A percentile compares a stretch with the other conserved stretches of the same genome.
Conservation (phyloP, 2,797 vertebrate species). For the Catamblyrhynchus diadema region DNA sequence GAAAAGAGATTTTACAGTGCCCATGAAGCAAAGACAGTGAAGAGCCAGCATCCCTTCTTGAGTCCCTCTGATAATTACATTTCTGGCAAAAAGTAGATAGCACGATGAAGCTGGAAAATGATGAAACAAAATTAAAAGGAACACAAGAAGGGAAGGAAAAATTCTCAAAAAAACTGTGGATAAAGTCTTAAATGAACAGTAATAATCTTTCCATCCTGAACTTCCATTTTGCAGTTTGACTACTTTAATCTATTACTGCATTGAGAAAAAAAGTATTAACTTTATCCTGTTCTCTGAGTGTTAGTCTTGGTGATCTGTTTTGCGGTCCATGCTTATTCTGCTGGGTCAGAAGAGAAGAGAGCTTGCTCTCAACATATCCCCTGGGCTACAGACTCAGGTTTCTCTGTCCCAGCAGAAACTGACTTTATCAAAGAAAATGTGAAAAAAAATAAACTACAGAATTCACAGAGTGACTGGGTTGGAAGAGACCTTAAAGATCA, state of each 20-base stretch:
- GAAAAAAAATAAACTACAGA: neutral
- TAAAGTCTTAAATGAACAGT: neutral
- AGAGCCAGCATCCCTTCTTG: neutral
- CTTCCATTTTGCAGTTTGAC: neutral
- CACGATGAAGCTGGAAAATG: neutral
- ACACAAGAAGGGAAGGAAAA: neutral
- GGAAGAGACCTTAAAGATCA: neutral
- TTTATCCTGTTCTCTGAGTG: neutral
- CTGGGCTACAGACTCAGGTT: neutral
- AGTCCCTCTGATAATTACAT: neutral
- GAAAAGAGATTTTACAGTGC: slow-evolving; percentile 11
- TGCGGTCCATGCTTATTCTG: neutral
- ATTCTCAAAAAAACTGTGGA: neutral
- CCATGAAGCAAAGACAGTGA: neutral
- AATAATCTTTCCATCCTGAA: neutral
- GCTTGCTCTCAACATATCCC: neutral
- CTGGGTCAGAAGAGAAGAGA: neutral
- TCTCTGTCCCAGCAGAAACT: neutral
- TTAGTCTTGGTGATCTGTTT: neutral
- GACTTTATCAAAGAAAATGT: neutral
- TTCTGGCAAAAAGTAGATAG: neutral
- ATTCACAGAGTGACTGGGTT: neutral
- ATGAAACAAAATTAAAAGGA: neutral
- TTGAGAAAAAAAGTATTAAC: neutral
- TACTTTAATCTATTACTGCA: neutral